These are phyloP conservation scores for Genyomyrus donnyi DNA, from an alignment of 2,113 vertebrate genomes.

Conservation along the genomic window DNA sequence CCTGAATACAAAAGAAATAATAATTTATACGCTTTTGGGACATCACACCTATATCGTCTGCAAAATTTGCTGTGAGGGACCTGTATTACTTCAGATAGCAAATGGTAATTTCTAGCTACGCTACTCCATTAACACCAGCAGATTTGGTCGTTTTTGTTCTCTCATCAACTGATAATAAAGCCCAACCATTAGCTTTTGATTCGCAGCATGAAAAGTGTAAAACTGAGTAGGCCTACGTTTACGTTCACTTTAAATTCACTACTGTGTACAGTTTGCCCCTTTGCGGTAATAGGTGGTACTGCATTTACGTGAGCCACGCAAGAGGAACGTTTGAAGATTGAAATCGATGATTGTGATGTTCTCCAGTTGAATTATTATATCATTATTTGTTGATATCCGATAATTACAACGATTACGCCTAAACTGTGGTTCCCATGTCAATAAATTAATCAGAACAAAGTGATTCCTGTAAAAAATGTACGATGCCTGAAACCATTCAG, in stretches of 20 bases:
- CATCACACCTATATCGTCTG: neutral
- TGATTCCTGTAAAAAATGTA: neutral
- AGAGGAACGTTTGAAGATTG: neutral
- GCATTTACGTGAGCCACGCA: neutral
- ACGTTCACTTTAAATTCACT: neutral
- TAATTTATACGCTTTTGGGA: neutral
- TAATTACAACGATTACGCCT: neutral
- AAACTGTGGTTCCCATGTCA: neutral
- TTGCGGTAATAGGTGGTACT: conserved; percentile 9
- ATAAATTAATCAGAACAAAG: neutral
- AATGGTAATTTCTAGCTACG: neutral
- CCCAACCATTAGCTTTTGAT: neutral
- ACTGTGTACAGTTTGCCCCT: conserved; percentile 9
- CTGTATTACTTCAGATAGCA: neutral
- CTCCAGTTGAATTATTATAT: neutral
- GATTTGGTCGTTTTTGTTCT: neutral
- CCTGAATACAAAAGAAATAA: neutral
- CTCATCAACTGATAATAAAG: neutral
- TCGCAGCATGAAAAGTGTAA: neutral
- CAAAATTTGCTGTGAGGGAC: neutral
- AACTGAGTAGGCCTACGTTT: neutral
- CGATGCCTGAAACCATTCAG: neutral
- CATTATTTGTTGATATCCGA: neutral
- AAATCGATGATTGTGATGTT: neutral
- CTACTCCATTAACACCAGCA: neutral